phyloP scores from a whole-genome alignment of 2,113 vertebrate species.

The Oxyruncus cristatus region DNA sequence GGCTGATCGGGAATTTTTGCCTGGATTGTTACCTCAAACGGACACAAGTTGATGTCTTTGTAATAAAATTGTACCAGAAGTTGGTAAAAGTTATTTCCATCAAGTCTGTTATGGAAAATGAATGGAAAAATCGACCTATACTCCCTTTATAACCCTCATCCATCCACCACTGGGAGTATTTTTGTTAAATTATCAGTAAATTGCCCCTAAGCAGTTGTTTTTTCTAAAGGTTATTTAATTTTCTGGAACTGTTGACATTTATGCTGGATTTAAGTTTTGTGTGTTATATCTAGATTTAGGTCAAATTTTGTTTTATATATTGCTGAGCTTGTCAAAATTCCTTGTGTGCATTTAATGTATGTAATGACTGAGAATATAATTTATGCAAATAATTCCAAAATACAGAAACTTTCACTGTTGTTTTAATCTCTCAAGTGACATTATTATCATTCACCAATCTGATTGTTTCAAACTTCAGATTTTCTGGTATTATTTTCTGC shows the following conservation, averaged over 20 bases:
- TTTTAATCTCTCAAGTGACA: neutral
- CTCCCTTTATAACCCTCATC: neutral
- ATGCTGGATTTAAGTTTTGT: neutral
- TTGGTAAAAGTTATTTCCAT: neutral
- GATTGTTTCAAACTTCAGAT: neutral
- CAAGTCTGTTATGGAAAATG: neutral
- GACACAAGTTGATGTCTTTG: neutral
- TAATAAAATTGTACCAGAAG: neutral
- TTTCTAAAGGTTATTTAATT: neutral
- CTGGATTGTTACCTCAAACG: neutral
- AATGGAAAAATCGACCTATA: no score
- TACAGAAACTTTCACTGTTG: neutral
- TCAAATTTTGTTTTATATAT: neutral
- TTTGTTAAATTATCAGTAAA: neutral
- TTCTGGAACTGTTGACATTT: neutral
- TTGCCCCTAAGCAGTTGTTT: neutral
- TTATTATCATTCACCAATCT: neutral
- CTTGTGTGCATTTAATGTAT: neutral
- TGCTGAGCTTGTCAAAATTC: neutral
- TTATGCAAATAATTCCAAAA: neutral
- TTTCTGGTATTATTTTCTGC: neutral
- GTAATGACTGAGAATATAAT: neutral
- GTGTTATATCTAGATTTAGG: neutral
- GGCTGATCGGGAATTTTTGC: neutral
- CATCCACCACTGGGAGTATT: neutral